Evolutionary conservation across 1,140 invertebrate genomes (phyloP).

Genomic region (Calliphora vicina): DNA sequence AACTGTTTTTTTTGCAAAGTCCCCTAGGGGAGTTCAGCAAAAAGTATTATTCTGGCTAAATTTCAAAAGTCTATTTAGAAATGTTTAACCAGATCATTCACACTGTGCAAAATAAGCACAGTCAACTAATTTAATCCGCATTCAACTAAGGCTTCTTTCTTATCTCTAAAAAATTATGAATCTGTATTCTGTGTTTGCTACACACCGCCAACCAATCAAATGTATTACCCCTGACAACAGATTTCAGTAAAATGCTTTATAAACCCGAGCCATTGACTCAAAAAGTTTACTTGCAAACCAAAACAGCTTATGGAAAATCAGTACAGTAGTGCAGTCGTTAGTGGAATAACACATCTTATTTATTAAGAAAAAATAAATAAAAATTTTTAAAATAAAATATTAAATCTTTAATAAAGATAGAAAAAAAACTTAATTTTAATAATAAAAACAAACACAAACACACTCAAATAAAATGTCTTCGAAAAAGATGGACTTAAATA

Average conservation of each 20-base stretch:
- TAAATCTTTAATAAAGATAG: slow-evolving; percentile 23
- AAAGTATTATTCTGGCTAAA: too few species aligned
- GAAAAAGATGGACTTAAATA: slow-evolving; percentile 56
- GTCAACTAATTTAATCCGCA: not conserved
- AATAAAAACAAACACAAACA: slow-evolving; percentile 13
- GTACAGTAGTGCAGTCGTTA: slow-evolving; percentile 20
- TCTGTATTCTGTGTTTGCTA: not conserved
- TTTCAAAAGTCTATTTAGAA: too few species aligned
- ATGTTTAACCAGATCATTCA: too few species aligned
- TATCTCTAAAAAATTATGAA: not conserved
- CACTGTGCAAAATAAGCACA: not conserved
- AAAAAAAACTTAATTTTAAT: not conserved
- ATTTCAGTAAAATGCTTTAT: not conserved
- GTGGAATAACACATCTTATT: slow-evolving; percentile 25
- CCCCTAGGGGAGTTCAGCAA: too few species aligned
- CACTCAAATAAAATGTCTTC: slow-evolving; percentile 47
- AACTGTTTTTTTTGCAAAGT: too few species aligned
- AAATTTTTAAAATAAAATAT: slow-evolving; percentile 29
- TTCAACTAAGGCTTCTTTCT: not conserved
- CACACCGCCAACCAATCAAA: not conserved
- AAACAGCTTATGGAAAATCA: not conserved
- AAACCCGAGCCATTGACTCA: not conserved
- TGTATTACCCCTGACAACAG: not conserved
- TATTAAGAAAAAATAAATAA: slow-evolving; percentile 33
- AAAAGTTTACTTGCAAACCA: slow-evolving; percentile 22